Evolutionary conservation across 2,797 vertebrate species (phyloP).

Genomic region (Micrastur ruficollis): DNA sequence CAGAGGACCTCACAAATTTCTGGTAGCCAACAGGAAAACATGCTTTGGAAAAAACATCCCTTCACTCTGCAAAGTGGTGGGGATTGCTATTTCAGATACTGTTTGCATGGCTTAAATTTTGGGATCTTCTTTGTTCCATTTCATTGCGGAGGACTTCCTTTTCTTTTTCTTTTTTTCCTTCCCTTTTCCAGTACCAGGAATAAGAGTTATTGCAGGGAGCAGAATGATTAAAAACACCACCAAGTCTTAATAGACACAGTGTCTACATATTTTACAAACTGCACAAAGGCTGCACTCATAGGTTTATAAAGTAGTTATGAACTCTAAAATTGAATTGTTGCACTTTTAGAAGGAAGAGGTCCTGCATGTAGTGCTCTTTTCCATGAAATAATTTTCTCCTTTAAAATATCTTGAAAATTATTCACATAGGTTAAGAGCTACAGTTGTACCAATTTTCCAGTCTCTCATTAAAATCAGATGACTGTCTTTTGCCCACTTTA

Average conservation of each 20-base stretch:
- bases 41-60: not conserved
- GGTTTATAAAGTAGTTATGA: not conserved
- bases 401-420: not conserved
- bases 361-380: not conserved
- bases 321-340: not conserved
- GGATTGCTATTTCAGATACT: not conserved
- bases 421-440: not conserved
- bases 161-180: not conserved
- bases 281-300: not conserved
- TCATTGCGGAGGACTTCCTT: not conserved
- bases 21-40: not conserved
- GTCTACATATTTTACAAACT: not conserved
- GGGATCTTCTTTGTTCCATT: not conserved
- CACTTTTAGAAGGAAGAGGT: not conserved
- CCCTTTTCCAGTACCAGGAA: not conserved
- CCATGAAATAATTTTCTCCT: not conserved
- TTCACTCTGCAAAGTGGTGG: not conserved
- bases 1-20: not conserved
- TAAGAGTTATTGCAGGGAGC: not conserved
- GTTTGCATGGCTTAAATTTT: not conserved
- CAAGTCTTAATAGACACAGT: not conserved
- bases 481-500: not conserved
- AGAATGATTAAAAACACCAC: not conserved
- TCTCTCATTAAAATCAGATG: not conserved
- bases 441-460: not conserved